Percentiles rank a stretch among this genome's conserved stretches.
phyloP scores from a whole-genome alignment of 2,113 vertebrate species.

The Circaetus cinerascens region DNA sequence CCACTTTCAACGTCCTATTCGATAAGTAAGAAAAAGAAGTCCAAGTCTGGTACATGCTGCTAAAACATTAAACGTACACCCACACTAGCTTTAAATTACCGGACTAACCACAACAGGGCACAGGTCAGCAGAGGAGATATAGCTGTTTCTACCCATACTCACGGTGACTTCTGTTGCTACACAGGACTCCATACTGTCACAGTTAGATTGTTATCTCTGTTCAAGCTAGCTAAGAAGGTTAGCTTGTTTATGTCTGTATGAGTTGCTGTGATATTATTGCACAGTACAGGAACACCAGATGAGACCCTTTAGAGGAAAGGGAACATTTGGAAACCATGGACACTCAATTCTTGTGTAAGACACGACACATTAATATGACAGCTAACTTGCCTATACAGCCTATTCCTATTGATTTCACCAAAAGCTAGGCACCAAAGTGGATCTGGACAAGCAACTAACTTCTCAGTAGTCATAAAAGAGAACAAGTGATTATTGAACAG shows the following conservation, averaged over 20 bases:
- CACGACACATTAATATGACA: neutral
- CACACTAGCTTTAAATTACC: neutral
- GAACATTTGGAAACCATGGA: neutral
- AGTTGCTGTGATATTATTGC: neutral
- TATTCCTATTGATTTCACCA: neutral
- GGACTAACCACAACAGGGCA: neutral
- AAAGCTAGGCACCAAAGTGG: neutral
- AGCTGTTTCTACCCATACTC: neutral
- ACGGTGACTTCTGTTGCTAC: neutral
- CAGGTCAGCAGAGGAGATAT: neutral
- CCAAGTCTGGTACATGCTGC: accelerated
- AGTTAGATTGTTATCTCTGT: neutral
- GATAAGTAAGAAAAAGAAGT: neutral
- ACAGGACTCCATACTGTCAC: neutral
- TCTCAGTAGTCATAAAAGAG: neutral
- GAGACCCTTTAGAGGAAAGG: neutral
- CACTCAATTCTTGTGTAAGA: neutral
- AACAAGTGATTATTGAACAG: neutral
- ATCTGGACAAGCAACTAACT: neutral
- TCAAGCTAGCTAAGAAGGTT: neutral
- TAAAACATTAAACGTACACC: neutral
- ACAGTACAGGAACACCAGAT: neutral
- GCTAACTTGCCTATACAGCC: neutral
- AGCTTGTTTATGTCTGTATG: neutral
- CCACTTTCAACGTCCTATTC: neutral